These are phyloP conservation scores for Zaprionus capensis DNA, from an alignment of 1,140 invertebrate species.

Conservation along the genomic window DNA sequence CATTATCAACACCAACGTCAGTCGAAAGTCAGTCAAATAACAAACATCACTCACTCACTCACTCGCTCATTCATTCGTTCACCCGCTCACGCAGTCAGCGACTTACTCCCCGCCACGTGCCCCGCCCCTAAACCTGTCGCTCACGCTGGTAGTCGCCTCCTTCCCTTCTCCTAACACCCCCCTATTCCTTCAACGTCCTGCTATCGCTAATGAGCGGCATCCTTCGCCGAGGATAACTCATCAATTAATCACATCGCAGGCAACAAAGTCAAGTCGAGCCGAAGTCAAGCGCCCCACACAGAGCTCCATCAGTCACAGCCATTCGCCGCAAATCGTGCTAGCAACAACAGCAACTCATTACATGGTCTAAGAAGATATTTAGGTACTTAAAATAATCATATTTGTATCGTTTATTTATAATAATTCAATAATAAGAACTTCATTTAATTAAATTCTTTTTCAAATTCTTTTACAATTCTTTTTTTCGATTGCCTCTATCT, in stretches of 20 bases:
- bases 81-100: background rate
- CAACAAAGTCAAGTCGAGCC: slow-evolving; percentile 33
- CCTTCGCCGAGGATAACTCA: slow-evolving; percentile 31
- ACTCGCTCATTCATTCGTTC: background rate
- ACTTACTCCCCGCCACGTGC: background rate
- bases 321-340: background rate
- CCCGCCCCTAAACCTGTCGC: background rate
- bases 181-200: background rate
- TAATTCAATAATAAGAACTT: no score
- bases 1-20: slow-evolving; percentile 13
- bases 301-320: slow-evolving; percentile 28
- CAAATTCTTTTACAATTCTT: no score
- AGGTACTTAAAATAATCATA: background rate
- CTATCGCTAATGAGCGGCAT: slow-evolving; percentile 46
- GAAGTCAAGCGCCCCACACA: slow-evolving; percentile 23
- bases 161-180: background rate
- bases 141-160: no score
- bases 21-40: slow-evolving; percentile 15
- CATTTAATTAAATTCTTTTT: no score
- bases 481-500: no score
- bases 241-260: slow-evolving; percentile 50
- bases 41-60: slow-evolving; percentile 33
- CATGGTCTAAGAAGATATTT: background rate
- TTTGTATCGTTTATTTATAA: background rate
- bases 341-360: background rate